Evolutionary conservation across 2,113 vertebrate species (phyloP).

Genomic region (Stictonetta naevosa): DNA sequence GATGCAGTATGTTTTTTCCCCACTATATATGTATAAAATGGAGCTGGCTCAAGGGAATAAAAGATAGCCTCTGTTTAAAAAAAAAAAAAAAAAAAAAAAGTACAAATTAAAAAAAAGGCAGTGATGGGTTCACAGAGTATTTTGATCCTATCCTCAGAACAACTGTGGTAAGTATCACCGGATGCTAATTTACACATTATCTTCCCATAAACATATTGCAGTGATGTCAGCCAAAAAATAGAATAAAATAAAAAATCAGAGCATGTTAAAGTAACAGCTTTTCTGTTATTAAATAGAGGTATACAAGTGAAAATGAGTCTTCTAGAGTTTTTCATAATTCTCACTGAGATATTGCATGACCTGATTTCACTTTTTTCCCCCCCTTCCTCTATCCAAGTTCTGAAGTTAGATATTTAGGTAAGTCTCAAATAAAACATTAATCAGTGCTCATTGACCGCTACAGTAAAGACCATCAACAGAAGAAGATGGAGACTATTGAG

Average conservation of each 20-base stretch:
- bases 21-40: not conserved
- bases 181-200: not conserved
- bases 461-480: not conserved
- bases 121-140: not conserved
- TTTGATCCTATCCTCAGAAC: not conserved
- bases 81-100: not conserved
- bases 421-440: not conserved
- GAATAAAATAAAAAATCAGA: not conserved
- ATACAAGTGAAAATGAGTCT: not conserved
- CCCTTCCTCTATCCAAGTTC: not conserved
- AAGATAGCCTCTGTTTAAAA: not conserved
- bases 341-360: not conserved
- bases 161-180: not conserved
- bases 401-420: not conserved
- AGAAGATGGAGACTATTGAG: not conserved
- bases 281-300: not conserved
- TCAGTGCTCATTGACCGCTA: not conserved
- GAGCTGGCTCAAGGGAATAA: not conserved
- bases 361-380: not conserved
- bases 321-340: not conserved
- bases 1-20: not conserved
- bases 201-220: not conserved
- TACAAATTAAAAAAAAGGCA: not conserved
- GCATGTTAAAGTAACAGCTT: not conserved
- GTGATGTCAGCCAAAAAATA: not conserved